Conservation (phyloP, 1,140 invertebrate genomes). For the Harpegnathos saltator region DNA sequence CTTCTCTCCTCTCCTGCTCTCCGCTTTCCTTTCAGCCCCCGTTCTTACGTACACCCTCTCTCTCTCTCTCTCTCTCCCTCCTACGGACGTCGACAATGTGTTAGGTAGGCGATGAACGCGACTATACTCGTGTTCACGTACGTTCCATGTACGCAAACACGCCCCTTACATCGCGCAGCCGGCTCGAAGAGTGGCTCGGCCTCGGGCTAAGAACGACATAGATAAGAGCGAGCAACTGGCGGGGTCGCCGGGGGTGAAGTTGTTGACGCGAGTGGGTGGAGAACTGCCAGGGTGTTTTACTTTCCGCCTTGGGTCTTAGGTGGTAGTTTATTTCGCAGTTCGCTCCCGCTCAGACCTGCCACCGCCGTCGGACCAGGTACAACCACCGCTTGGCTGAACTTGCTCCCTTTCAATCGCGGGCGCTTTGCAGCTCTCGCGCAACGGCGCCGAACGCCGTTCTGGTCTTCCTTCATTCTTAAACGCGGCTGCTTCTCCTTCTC, state of each 20-base stretch:
- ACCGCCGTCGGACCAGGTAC: slow-evolving; percentile 18
- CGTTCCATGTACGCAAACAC: slow-evolving; percentile 32
- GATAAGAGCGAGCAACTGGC: slow-evolving; percentile 24
- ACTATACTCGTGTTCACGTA: slow-evolving; percentile 29
- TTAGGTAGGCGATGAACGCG: slow-evolving; percentile 32
- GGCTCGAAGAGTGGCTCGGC: slow-evolving; percentile 10
- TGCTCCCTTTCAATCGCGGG: slow-evolving; percentile 54
- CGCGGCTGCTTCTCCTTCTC: neutral
- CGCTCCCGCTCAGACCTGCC: slow-evolving; percentile 58
- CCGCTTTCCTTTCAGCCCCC: no score
- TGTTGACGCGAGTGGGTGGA: slow-evolving; percentile 24
- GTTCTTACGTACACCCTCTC: no score
- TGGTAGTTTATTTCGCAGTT: slow-evolving; percentile 80
- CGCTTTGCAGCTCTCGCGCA: slow-evolving; percentile 62
- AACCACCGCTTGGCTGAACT: slow-evolving; percentile 40
- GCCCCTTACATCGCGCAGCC: neutral
- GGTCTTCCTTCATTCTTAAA: neutral
- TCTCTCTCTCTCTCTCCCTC: neutral
- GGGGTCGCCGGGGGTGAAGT: slow-evolving; percentile 19
- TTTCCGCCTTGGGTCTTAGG: slow-evolving; percentile 74
- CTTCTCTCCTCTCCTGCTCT: neutral
- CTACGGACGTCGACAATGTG: slow-evolving; percentile 4
- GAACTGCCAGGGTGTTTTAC: slow-evolving; percentile 74
- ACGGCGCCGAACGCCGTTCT: slow-evolving; percentile 17
- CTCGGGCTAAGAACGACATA: slow-evolving; percentile 43